Evolutionary conservation across 1,140 invertebrate genomes (phyloP).

Genomic region (Agrypnia vestita): DNA sequence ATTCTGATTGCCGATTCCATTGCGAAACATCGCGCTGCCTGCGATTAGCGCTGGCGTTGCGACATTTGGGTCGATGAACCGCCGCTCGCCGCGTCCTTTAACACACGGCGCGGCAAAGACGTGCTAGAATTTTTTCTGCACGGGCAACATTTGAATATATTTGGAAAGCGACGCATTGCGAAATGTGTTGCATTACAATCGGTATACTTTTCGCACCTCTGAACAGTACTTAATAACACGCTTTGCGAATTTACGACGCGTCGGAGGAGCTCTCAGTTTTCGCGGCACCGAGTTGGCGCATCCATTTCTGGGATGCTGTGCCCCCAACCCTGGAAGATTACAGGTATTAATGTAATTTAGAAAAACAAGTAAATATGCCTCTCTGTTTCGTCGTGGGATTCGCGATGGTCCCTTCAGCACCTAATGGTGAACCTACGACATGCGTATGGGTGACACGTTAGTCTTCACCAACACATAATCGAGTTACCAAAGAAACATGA

Average conservation of each 20-base stretch:
- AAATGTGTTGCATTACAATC: not conserved
- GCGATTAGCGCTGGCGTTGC: not conserved
- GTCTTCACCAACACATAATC: too few relatives aligned
- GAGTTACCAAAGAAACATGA: too few relatives aligned
- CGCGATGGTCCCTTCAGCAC: too few relatives aligned
- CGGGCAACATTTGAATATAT: constrained; percentile 4
- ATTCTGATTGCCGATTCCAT: not conserved
- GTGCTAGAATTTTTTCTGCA: constrained; percentile 19
- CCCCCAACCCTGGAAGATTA: too few relatives aligned
- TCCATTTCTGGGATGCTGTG: not conserved
- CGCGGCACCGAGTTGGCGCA: not conserved
- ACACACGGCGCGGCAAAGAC: constrained; percentile 5
- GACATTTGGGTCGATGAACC: constrained; percentile 28
- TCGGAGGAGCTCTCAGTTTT: not conserved
- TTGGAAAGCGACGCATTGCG: constrained; percentile 24
- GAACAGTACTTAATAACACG: too few relatives aligned
- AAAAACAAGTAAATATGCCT: too few relatives aligned
- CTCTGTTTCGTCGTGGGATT: too few relatives aligned
- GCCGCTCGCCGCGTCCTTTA: not conserved
- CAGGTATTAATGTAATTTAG: too few relatives aligned
- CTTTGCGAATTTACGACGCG: not conserved
- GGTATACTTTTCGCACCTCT: too few relatives aligned
- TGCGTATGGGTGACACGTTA: too few relatives aligned
- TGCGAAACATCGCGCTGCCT: not conserved
- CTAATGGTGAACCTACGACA: too few relatives aligned